These are phyloP conservation scores for Actenoides hombroni DNA, from an alignment of 2,113 vertebrate species.

Conservation along the genomic window DNA sequence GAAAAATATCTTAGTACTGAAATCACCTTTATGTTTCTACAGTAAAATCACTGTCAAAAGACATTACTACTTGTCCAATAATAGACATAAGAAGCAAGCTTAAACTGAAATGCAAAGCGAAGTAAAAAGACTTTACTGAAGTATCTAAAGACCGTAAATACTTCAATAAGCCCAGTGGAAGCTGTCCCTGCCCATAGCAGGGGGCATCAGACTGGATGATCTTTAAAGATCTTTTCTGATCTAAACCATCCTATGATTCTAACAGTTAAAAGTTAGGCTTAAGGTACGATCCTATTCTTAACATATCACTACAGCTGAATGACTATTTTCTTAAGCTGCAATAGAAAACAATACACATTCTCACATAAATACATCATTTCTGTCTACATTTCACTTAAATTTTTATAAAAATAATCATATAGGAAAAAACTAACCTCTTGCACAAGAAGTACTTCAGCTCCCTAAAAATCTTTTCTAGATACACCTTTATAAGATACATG, in stretches of 20 bases:
- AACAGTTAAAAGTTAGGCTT: background rate
- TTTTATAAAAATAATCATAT: background rate
- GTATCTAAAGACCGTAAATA: background rate
- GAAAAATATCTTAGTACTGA: background rate
- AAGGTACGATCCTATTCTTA: background rate
- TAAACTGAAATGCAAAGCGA: background rate
- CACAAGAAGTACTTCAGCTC: background rate
- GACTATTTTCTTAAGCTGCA: background rate
- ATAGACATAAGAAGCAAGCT: background rate
- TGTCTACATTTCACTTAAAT: background rate
- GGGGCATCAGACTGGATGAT: no score
- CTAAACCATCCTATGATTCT: background rate
- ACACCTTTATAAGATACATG: background rate
- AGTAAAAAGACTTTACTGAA: background rate
- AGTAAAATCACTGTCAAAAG: background rate
- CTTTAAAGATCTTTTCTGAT: background rate
- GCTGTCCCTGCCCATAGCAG: background rate
- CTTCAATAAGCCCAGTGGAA: background rate
- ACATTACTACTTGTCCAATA: background rate
- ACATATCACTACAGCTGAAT: background rate
- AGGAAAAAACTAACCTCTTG: background rate
- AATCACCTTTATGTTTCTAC: background rate
- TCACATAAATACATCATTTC: background rate
- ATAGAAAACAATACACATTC: background rate
- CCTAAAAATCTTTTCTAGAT: background rate